These are phyloP conservation scores for Thyatira batis DNA, from an alignment of 2,888 invertebrate genomes.

Conservation along the genomic window DNA sequence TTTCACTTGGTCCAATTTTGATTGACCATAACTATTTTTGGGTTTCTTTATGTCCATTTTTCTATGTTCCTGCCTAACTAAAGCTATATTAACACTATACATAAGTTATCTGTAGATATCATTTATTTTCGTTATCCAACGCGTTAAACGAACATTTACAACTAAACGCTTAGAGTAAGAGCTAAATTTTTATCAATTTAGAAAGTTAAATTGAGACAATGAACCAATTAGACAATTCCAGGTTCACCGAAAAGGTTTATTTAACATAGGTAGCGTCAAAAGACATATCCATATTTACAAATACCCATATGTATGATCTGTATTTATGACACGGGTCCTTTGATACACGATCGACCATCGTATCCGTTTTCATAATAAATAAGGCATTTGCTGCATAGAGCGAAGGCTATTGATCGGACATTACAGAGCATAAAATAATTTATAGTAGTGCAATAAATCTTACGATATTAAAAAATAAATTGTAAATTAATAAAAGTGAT, in stretches of 20 bases:
- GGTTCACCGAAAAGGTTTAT: no score
- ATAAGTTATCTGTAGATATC: no score
- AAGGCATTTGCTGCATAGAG: constrained; percentile 35
- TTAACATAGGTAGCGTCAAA: no score
- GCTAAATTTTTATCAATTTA: no score
- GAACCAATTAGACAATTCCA: no score
- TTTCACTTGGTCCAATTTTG: constrained; percentile 66
- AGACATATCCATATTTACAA: no score
- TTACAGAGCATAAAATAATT: constrained; percentile 37
- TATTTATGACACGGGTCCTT: constrained; percentile 23
- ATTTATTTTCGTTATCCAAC: no score
- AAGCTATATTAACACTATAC: no score
- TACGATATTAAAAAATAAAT: constrained; percentile 24
- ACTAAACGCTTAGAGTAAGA: no score
- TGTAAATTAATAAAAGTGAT: constrained; percentile 22
- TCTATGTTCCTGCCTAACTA: no score
- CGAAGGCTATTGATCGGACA: constrained; percentile 28
- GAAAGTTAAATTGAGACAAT: no score
- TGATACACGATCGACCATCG: constrained; percentile 18
- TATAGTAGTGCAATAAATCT: constrained; percentile 33
- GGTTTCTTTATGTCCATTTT: neutral
- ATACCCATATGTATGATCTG: neutral
- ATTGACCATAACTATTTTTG: constrained; percentile 22
- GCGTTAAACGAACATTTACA: no score
- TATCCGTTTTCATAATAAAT: constrained; percentile 26